phyloP scores from a whole-genome alignment of 2,113 vertebrate species.

The Mirza zaza region DNA sequence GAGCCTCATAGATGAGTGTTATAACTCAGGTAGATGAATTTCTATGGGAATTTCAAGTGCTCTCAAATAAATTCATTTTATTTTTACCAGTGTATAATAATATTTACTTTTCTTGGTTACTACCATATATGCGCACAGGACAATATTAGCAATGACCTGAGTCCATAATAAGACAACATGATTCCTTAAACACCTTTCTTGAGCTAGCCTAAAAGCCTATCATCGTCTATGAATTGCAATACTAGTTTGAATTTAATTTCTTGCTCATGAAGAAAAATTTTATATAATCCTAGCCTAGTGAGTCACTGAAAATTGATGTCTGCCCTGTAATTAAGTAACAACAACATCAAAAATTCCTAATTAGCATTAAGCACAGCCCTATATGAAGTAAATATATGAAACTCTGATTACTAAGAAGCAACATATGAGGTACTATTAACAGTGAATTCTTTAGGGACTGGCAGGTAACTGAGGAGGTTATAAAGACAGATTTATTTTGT shows the following conservation, averaged over 20 bases:
- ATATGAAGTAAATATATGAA: neutral
- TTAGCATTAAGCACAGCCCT: neutral
- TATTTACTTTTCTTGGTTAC: neutral
- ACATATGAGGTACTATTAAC: neutral
- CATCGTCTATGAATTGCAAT: neutral
- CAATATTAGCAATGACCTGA: neutral
- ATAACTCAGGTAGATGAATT: neutral
- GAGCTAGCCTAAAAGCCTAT: neutral
- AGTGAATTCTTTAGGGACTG: neutral
- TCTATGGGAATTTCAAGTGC: neutral
- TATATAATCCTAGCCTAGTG: neutral
- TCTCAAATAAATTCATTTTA: neutral
- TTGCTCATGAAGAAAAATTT: constrained; percentile 52
- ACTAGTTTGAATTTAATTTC: constrained; percentile 45
- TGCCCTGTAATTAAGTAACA: constrained; percentile 18
- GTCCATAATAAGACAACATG: neutral
- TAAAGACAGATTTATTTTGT: neutral
- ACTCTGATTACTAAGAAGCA: neutral
- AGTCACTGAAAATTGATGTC: neutral
- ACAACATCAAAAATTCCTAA: neutral
- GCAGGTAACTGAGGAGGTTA: neutral
- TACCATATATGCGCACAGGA: neutral
- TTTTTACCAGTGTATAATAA: neutral
- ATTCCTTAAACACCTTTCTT: neutral
- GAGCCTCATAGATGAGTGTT: neutral